Percentiles rank a stretch among this genome's conserved stretches.
Conservation (phyloP, 1,140 invertebrate species). For the Gonioctena quinquepunctata region DNA sequence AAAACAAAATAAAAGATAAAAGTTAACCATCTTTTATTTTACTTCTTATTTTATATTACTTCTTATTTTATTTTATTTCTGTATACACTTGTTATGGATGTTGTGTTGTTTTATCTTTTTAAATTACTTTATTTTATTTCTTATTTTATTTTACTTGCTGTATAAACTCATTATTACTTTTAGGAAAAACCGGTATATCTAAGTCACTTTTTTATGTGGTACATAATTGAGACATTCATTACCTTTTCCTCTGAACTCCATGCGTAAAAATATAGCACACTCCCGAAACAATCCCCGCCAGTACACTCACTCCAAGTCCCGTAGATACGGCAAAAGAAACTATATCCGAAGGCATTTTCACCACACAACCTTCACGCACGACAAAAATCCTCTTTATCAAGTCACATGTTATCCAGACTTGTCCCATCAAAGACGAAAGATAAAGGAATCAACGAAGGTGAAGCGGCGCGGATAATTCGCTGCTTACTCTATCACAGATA, state of each 20-base stretch:
- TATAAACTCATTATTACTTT: no score
- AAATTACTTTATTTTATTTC: no score
- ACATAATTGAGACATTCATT: no score
- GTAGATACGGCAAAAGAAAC: slow-evolving; percentile 57
- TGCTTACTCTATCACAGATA: not conserved
- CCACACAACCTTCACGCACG: slow-evolving; percentile 8
- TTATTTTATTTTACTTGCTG: no score
- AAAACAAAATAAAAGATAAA: no score
- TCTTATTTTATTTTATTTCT: no score
- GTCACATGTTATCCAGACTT: slow-evolving; percentile 25
- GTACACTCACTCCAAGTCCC: slow-evolving; percentile 61
- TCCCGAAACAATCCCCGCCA: slow-evolving; percentile 64
- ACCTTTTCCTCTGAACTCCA: slow-evolving; percentile 50
- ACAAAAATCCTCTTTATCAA: slow-evolving; percentile 21
- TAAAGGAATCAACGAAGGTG: not conserved
- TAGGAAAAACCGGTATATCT: no score
- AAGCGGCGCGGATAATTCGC: not conserved
- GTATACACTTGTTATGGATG: no score
- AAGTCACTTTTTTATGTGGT: no score
- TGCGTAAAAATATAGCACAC: slow-evolving; percentile 62
- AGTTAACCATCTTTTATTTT: no score
- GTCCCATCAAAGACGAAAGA: slow-evolving; percentile 14
- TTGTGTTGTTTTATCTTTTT: no score
- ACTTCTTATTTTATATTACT: no score
- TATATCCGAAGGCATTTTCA: slow-evolving; percentile 57